Conservation (phyloP, 2,797 vertebrate species). For the Tokudaia muenninki region DNA sequence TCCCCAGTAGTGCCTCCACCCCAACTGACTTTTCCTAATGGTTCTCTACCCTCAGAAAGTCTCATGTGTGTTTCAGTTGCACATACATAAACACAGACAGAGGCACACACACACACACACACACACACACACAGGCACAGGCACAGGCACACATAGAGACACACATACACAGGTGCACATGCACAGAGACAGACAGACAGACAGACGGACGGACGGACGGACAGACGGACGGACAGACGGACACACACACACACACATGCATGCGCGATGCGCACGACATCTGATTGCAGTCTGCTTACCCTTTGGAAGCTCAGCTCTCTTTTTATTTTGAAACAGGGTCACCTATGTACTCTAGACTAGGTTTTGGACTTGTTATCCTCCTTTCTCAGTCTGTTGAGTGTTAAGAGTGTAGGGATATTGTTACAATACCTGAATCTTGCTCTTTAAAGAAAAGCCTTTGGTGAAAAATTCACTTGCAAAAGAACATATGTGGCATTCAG, state of each 20-base stretch:
- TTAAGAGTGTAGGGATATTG: too few species aligned
- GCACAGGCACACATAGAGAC: background rate
- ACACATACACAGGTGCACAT: background rate
- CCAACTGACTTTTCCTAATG: background rate
- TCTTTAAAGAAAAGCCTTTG: background rate
- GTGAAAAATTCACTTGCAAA: conserved; percentile 12
- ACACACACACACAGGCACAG: background rate
- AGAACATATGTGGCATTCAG: background rate
- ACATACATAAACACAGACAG: background rate
- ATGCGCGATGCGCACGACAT: background rate
- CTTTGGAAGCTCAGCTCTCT: conserved; percentile 7
- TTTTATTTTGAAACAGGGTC: background rate
- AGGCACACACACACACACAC: background rate
- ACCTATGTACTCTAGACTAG: background rate
- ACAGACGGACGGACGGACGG: too few species aligned
- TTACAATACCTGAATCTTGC: background rate
- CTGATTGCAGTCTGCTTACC: background rate
- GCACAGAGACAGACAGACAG: background rate
- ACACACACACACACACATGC: too few species aligned
- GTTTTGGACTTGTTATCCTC: background rate
- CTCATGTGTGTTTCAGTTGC: background rate
- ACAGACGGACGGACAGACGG: background rate
- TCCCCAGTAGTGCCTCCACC: background rate
- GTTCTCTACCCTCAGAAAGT: background rate
- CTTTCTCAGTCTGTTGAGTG: background rate